Base-by-base conservation (phyloP, 2,113 vertebrate genomes). In the Anarrhichthys ocellatus region DNA sequence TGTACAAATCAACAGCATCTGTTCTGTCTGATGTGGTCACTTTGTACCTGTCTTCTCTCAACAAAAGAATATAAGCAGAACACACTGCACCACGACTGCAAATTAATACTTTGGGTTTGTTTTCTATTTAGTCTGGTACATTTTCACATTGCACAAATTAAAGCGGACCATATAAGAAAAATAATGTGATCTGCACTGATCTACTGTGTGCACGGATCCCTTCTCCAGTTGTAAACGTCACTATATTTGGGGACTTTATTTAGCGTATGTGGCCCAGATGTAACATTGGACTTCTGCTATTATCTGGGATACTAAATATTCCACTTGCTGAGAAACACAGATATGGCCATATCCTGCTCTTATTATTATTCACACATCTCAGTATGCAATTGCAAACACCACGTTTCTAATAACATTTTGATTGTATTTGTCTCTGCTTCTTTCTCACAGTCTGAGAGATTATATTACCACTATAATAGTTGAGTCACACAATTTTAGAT, bases 61-160 rank as follows among this genome's bases (percentile, higher is more conserved):
- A 38, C 27, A 71, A 22, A 72, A 63, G 62, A 34, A 62, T 40
- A 77, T 69, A 34, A 74, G 29, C 54, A 73, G 34, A 65, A 62
- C 24, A 56, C 44, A 56, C 27, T 4, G 20, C 20, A n/a, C 27
- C 54, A 27, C 11, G n/a, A 52, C 32, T 58, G 59, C 22, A 81
- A 48, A 64, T n/a, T 6, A 5, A 46, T 46, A 1, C 1, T 17
- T 46, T 46, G 6, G 44, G 44, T 46, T 46, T 46, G 44, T 46
- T 46, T 46, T 46, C 44, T 46, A 46, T 46, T 46, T 17, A 17
- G 15, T 46, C 15, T 17, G 15, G 44, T 46, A 17, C 44, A 15
- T 46, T 46, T 14, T 46, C 13, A 17, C 4, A 6, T 38, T 8
- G 36, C 36, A 9, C 36, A 38, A 38, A 38, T 38, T 7, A 38